Base-by-base conservation (phyloP, 2,888 invertebrate species). In the Bugulina stolonifera region DNA sequence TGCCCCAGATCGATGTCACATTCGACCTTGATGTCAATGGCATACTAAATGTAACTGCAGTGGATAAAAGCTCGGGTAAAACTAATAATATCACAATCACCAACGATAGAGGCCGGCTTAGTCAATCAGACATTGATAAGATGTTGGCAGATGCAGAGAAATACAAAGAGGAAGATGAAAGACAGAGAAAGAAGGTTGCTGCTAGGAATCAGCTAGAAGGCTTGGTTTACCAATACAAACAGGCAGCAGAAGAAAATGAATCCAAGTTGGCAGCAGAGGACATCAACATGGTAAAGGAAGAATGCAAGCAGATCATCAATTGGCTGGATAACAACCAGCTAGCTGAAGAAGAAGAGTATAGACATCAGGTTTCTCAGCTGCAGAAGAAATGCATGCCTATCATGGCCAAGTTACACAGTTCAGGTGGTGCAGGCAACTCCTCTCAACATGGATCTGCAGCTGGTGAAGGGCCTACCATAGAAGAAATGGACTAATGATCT, bases 21-120 rank as follows among this genome's bases (percentile, higher is more conserved):
- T 90, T 91, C 57, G 93, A 94, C 81, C 87, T 94, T 72, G 93
- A 94, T 78, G 93, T 93, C 23, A 93, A 94, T 80, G 93, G 94
- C 74, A 94, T 94, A 74, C 76, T 85, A 55, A 83, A 83, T 71
- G 85, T 85, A 0, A 79, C 83, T 0, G 85, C 85, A 3, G 77
- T 77, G 82, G 93, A 93, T 78, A 89, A 87, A 78, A 91, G 91
- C 76, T 91, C 92, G 0, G 93, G 93, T 0, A 90, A 89, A 73
- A 89, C 89, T 0, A 91, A 92, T 80, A 89, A 90, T 78, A 93
- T 93, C 75, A 92, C 91, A 35, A 93, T 93, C 73, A 91, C 91
- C 1, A 93, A 93, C 79, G 93, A 93, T 80, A 93, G 91, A 80
- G 93, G 93, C 0, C 88, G 93, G 1, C 87, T 93, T 14, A 91